These are phyloP conservation scores for Leucophenga maculata DNA, from an alignment of 2,888 invertebrate species.

Conservation along the genomic window DNA sequence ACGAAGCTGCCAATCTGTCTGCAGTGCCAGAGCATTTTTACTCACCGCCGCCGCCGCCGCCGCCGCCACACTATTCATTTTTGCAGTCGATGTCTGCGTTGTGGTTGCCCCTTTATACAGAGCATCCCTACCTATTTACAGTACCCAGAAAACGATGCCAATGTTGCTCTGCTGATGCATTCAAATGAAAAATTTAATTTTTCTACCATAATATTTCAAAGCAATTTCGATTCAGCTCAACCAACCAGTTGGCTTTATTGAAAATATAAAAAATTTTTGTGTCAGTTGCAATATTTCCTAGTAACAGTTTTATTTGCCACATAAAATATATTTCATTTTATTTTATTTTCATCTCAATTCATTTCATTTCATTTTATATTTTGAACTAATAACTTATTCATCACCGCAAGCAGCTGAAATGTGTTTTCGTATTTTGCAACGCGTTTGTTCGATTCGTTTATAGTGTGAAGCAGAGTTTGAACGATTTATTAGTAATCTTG, in stretches of 20 bases:
- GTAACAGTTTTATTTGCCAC: neutral
- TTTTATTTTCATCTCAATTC: neutral
- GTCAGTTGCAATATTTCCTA: constrained; percentile 7
- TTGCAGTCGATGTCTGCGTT: no score
- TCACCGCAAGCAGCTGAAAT: constrained; percentile 49
- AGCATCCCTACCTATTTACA: no score
- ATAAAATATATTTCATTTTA: neutral
- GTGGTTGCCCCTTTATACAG: no score
- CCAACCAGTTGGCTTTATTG: neutral
- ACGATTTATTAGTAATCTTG: constrained; percentile 28
- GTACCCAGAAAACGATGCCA: neutral
- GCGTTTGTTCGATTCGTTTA: constrained; percentile 33
- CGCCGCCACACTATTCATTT: no score
- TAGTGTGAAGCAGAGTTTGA: constrained; percentile 53
- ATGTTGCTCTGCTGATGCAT: constrained; percentile 49
- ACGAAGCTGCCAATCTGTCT: neutral
- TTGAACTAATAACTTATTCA: constrained; percentile 53
- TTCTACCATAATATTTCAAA: constrained; percentile 36
- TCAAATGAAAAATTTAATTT: constrained; percentile 65
- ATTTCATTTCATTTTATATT: neutral
- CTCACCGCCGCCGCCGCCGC: no score
- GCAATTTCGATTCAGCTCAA: neutral
- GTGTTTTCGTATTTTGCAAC: constrained; percentile 38
- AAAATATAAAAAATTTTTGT: constrained; percentile 4
- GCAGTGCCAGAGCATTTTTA: neutral